Conservation (phyloP, 2,113 vertebrate species). For the Malaclemys terrapin region DNA sequence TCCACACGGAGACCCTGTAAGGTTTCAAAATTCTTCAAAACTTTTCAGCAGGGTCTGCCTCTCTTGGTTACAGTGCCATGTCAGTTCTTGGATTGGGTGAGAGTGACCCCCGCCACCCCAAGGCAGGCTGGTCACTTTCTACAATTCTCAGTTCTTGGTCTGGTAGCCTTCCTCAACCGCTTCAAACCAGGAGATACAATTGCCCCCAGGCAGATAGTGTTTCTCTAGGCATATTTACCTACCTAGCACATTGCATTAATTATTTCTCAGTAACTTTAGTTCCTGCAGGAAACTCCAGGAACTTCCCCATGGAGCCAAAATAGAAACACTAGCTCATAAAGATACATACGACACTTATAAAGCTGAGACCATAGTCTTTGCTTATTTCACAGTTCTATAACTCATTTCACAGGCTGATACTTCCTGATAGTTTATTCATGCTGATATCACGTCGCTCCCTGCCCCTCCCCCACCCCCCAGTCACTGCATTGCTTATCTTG, state of each 20-base stretch:
- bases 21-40: not conserved
- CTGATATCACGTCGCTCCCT: not conserved
- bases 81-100: not conserved
- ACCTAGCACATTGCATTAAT: not conserved
- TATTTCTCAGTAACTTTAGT: not conserved
- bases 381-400: not conserved
- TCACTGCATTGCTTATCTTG: not conserved
- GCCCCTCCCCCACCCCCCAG: not conserved
- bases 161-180: not conserved
- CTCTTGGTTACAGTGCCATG: not conserved
- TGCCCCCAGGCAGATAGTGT: not conserved
- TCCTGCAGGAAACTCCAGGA: not conserved
- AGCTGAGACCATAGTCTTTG: not conserved
- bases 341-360: not conserved
- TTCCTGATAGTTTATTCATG: not conserved
- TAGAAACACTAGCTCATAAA: not conserved
- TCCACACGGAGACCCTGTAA: too few species aligned
- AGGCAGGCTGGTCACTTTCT: not conserved
- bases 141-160: not conserved
- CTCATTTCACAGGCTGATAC: not conserved
- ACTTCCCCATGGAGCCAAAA: not conserved
- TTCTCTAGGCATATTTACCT: not conserved
- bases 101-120: too few species aligned
- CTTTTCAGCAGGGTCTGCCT: not conserved
- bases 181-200: not conserved